Evolutionary conservation across 2,797 vertebrate species (phyloP).

Genomic region (Rhabdomys pumilio): DNA sequence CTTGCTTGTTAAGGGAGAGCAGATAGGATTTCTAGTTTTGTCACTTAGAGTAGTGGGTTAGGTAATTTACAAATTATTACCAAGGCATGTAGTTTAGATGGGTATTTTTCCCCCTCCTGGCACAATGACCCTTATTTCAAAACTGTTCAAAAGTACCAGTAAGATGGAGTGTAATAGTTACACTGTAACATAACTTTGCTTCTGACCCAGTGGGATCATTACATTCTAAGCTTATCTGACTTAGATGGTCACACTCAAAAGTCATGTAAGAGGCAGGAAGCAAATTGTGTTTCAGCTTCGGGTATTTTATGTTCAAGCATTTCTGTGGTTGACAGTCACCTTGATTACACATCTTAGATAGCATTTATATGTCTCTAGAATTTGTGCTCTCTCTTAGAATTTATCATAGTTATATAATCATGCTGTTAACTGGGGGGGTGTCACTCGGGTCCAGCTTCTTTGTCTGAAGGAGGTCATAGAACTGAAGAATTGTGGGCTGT

Average conservation of each 20-base stretch:
- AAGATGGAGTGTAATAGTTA: background rate
- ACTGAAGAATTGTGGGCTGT: constrained; percentile 21
- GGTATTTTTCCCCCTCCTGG: constrained; percentile 20
- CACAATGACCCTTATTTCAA: constrained; percentile 38
- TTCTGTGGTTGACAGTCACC: background rate
- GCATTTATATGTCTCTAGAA: constrained; percentile 39
- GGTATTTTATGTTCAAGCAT: constrained; percentile 15
- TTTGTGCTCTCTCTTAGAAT: background rate
- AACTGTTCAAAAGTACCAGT: constrained; percentile 46
- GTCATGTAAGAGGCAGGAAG: background rate
- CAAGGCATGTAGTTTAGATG: background rate
- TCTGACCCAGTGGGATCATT: background rate
- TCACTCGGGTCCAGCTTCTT: background rate
- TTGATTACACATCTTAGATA: background rate
- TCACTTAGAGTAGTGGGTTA: background rate
- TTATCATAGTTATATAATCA: constrained; percentile 31
- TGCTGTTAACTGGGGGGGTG: constrained; percentile 14
- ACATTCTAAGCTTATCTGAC: background rate
- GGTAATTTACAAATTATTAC: constrained; percentile 20
- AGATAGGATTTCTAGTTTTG: constrained; percentile 37
- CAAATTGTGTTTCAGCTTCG: constrained; percentile 17
- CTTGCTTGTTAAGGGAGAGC: background rate
- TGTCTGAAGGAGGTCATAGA: constrained; percentile 13
- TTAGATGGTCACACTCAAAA: background rate
- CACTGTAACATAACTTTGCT: constrained; percentile 52